Evolutionary conservation across 2,113 vertebrate genomes (phyloP).

Genomic region (Nymphicus hollandicus): DNA sequence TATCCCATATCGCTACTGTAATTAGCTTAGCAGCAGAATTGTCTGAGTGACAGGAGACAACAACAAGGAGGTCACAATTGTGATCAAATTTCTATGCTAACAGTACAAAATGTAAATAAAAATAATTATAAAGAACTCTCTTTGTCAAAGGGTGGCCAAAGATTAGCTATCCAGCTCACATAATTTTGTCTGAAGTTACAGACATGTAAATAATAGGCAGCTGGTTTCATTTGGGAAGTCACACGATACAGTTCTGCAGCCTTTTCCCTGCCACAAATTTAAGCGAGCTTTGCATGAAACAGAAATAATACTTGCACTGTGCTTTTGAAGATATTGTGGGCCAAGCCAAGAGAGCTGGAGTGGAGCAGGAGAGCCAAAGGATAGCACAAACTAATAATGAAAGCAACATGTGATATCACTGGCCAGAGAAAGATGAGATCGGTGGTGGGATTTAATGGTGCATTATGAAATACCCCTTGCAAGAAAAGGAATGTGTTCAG

Average conservation of each 20-base stretch:
- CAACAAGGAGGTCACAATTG: background rate
- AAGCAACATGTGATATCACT: background rate
- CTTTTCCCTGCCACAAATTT: background rate
- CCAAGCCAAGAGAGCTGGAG: background rate
- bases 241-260: background rate
- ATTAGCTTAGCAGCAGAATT: background rate
- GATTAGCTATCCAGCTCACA: background rate
- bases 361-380: conserved; percentile 4
- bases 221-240: conserved; percentile 33
- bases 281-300: background rate
- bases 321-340: background rate
- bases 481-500: background rate
- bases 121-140: background rate
- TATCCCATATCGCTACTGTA: background rate
- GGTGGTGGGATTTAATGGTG: background rate
- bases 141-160: background rate
- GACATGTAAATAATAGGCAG: background rate
- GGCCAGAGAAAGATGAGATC: background rate
- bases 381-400: background rate
- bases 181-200: background rate
- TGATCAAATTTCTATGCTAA: background rate
- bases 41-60: rapidly evolving
- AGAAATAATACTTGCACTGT: background rate
- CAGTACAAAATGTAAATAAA: background rate
- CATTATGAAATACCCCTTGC: background rate